Evolutionary conservation across 2,797 vertebrate species (phyloP), one percentile per base, ranked within the genome.

Genomic region (Alfaro cultratus): DNA sequence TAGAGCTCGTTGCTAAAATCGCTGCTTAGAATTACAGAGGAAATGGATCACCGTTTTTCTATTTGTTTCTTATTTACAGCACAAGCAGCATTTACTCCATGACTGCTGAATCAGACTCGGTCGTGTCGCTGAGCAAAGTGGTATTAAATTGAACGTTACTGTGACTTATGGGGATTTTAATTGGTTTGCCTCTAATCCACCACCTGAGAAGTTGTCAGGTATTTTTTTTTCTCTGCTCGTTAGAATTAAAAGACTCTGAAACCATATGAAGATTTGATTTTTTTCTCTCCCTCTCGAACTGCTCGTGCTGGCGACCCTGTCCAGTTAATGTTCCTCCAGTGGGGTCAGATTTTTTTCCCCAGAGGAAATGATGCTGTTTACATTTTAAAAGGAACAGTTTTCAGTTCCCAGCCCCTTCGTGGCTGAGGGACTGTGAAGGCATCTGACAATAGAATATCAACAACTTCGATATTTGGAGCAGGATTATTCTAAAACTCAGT

Each of bases 11-110:
- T 72, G 78, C 68, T 81, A 62, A 51, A 45, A 73, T 34, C 84
- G 89, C 80, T 79, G 78, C 85, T 85, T 78, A 73, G 67, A 81
- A 55, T 78, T 26, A 74, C 4, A 36, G 4, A 77, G 49, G 39
- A 81, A 81, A 83, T 87, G 4, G 80, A 79, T 82, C 75, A 78
- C 76, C 10, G 11, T 39, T 70, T 43, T 43, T 43, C 23, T 78
- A 73, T 31, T 23, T 74, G 68, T 73, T 76, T 68, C 70, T 81
- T 51, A 76, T 83, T 80, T 49, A 74, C 73, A 64, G 15, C 41
- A 3, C n/a, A 11, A 62, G 13, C 43, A 60, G 29, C 26, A 34
- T 84, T 85, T 84, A 75, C 71, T 36, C 26, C 31, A 13, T 60
- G 64, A 55, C 73, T 23, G 55, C 18, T 73, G 23, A 15, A 51